Conservation (phyloP, 1,140 invertebrate genomes). For the Solenopsis invicta region DNA sequence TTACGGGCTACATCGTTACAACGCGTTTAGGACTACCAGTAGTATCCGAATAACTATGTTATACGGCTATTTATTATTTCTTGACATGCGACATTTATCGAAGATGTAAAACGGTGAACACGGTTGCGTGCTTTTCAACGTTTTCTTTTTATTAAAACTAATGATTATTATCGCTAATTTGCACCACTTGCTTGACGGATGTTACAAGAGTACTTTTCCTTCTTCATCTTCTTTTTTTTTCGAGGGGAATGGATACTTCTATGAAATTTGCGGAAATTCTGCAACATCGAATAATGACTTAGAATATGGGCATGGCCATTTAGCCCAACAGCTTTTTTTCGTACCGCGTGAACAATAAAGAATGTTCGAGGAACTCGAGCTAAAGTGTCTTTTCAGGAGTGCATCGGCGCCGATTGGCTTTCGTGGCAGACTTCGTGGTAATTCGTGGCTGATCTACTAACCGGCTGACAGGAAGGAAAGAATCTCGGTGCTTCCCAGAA, state of each 20-base stretch:
- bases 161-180: slow-evolving; percentile 1
- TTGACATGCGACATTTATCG: slow-evolving; percentile 17
- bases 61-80: slow-evolving; percentile 32
- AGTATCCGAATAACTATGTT: slow-evolving; percentile 1
- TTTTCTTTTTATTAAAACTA: slow-evolving; percentile 2
- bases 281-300: not conserved
- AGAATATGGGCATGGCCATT: not conserved
- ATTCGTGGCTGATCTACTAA: slow-evolving; percentile 79
- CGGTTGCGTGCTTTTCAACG: not conserved
- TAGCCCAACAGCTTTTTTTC: slow-evolving; percentile 49
- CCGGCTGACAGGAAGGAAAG: slow-evolving; percentile 77
- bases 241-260: not conserved
- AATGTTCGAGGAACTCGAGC: slow-evolving; percentile 40
- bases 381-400: slow-evolving; percentile 51
- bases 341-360: slow-evolving; percentile 42
- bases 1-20: slow-evolving; percentile 17
- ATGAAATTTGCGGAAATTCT: slow-evolving; percentile 25
- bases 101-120: slow-evolving; percentile 7
- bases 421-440: slow-evolving; percentile 71
- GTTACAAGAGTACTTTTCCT: not conserved
- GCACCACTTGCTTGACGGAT: not conserved
- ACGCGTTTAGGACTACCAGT: slow-evolving; percentile 14
- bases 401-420: slow-evolving; percentile 43
- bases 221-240: not conserved
- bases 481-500: slow-evolving; percentile 81